These are phyloP conservation scores for Phyllostomus discolor DNA, from an alignment of 2,113 vertebrate species.

Conservation along the genomic window DNA sequence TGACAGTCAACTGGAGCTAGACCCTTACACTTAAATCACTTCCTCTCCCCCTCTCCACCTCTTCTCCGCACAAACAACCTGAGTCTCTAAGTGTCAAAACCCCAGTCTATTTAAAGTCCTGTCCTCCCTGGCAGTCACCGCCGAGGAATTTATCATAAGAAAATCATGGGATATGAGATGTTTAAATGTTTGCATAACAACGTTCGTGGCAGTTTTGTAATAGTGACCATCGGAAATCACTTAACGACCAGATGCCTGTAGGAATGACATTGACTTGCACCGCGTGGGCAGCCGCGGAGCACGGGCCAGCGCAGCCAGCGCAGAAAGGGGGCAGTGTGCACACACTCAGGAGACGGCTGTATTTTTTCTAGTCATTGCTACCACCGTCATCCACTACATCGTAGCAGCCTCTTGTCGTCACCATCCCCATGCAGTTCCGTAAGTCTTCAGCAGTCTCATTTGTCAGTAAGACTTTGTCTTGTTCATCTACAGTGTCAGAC, in stretches of 20 bases:
- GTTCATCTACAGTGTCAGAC: neutral
- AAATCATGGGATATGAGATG: neutral
- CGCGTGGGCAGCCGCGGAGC: neutral
- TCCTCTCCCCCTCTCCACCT: neutral
- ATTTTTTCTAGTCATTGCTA: neutral
- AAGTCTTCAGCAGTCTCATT: neutral
- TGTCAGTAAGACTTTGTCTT: neutral
- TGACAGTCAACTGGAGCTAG: neutral
- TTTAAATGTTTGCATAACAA: neutral
- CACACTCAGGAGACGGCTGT: neutral
- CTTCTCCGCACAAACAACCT: neutral
- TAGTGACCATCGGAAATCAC: neutral
- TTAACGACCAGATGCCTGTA: neutral
- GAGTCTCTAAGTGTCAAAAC: neutral
- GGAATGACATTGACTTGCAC: neutral
- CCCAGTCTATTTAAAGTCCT: neutral
- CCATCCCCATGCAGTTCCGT: neutral
- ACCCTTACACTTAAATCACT: neutral
- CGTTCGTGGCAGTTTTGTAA: neutral
- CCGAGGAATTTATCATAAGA: neutral
- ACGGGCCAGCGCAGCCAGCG: neutral
- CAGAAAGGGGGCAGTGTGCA: neutral
- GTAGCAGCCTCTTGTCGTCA: neutral
- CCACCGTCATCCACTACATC: neutral
- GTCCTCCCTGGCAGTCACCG: neutral